Evolutionary conservation across 2,113 vertebrate genomes (phyloP).

Genomic region (Onychostruthus taczanowskii): DNA sequence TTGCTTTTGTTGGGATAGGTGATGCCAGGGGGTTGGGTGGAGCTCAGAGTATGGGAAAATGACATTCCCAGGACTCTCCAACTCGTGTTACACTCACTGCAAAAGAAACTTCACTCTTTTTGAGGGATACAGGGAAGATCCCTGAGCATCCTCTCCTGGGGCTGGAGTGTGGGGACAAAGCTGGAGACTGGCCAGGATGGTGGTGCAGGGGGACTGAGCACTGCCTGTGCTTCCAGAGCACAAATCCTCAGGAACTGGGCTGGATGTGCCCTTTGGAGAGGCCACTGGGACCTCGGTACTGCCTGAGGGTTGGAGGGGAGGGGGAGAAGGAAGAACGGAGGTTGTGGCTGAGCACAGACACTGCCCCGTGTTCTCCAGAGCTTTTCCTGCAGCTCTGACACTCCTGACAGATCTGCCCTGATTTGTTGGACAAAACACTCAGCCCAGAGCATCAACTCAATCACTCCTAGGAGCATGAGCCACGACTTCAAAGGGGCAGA

Average conservation of each 20-base stretch:
- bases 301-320: not conserved
- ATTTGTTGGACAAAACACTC: not conserved
- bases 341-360: not conserved
- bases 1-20: not conserved
- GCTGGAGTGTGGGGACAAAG: not conserved
- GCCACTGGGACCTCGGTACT: not conserved
- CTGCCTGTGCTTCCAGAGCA: not conserved
- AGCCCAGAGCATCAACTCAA: not conserved
- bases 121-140: not conserved
- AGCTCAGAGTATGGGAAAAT: not conserved
- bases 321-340: not conserved
- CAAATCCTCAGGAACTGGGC: not conserved
- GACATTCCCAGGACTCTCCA: not conserved
- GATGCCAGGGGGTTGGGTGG: not conserved
- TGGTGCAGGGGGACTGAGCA: not conserved
- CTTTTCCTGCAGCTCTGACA: not conserved
- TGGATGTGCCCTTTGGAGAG: not conserved
- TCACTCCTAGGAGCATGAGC: not conserved
- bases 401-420: not conserved
- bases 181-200: accelerated
- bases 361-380: not conserved
- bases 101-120: not conserved
- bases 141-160: not conserved
- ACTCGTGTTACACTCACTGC: not conserved
- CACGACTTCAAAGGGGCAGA: not conserved